phyloP scores from a whole-genome alignment of 2,797 vertebrate genomes.

The Pelochelys cantorii region DNA sequence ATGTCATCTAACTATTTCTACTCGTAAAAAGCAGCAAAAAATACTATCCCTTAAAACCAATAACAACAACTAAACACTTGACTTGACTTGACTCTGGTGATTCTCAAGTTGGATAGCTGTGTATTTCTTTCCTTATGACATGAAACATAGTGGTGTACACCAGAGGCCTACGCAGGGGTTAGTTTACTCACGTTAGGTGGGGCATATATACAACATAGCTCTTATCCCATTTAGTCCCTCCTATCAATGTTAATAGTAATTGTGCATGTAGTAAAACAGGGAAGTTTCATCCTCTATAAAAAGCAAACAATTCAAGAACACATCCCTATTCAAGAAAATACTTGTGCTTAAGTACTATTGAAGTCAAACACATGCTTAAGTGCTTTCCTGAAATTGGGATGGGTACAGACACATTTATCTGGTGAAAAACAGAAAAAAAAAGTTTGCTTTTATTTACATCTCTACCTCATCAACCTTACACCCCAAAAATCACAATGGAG shows the following conservation, averaged over 20 bases:
- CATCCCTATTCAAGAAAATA: background rate
- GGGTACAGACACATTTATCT: background rate
- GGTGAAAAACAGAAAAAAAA: background rate
- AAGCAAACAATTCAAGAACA: background rate
- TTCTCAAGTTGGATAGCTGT: background rate
- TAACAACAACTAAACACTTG: background rate
- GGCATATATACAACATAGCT: background rate
- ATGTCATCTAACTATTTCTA: constrained; percentile 21
- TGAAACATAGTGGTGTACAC: background rate
- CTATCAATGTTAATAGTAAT: background rate
- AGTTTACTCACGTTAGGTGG: background rate
- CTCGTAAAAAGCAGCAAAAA: background rate
- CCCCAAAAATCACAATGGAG: constrained; percentile 15
- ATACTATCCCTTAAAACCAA: background rate
- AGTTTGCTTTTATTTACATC: background rate
- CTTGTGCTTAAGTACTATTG: too few species aligned
- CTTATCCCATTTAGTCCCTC: background rate
- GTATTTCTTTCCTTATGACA: background rate
- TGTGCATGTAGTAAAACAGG: background rate
- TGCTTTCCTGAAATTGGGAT: too few species aligned
- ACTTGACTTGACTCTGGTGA: background rate
- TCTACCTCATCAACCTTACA: background rate
- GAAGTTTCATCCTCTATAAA: background rate
- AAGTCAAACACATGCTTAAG: background rate
- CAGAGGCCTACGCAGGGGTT: background rate